These are phyloP conservation scores for Aricia artaxerxes DNA, from an alignment of 2,888 invertebrate genomes.

Conservation along the genomic window DNA sequence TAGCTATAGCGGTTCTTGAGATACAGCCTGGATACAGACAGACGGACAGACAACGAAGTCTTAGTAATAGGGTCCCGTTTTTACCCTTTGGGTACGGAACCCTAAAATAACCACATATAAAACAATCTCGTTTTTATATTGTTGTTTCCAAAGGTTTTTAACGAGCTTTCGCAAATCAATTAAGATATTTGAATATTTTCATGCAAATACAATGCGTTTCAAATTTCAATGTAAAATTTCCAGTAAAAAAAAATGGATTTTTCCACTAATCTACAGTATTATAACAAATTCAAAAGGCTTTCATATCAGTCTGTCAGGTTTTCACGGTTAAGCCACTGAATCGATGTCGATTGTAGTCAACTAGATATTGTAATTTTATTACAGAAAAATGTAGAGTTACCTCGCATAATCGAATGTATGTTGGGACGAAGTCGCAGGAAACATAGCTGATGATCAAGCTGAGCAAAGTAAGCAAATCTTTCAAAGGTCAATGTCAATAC, in stretches of 20 bases:
- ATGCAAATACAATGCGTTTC: not conserved
- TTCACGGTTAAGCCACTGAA: no score
- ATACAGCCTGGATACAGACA: no score
- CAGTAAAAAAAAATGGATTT: not conserved
- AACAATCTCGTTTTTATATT: not conserved
- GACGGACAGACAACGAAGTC: no score
- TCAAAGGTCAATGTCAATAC: no score
- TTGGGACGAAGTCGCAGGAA: not conserved
- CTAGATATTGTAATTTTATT: not conserved
- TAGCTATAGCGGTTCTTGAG: no score
- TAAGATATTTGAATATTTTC: not conserved
- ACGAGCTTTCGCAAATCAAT: not conserved
- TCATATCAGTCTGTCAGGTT: not conserved
- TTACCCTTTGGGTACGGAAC: no score
- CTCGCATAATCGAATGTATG: not conserved
- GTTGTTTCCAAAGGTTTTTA: not conserved
- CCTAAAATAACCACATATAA: not conserved
- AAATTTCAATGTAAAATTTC: no score
- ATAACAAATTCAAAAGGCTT: not conserved
- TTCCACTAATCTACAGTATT: not conserved
- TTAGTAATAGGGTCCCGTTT: no score
- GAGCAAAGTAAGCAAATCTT: no score
- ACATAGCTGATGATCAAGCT: no score
- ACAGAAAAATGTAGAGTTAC: not conserved
- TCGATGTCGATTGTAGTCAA: no score